Base-by-base conservation (phyloP, 1,140 invertebrate species). In the Saccostrea cuccullata region DNA sequence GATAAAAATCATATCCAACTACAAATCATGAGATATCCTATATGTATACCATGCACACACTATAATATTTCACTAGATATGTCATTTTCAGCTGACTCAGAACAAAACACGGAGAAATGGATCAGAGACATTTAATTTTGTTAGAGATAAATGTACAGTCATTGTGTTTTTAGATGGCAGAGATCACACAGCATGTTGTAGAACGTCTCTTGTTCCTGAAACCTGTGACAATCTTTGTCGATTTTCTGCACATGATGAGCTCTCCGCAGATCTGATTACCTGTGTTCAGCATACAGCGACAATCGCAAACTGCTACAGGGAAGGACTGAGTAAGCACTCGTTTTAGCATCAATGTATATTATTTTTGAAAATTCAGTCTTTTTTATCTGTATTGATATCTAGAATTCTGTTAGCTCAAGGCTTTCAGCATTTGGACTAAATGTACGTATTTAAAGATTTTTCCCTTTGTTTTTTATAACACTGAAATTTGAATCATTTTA, bases 221-320 rank as follows among this genome's bases (percentile, higher is more conserved):
- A 58, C 12, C 2, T 89, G 88, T 86, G 30, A 82, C 15, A 60
- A 82, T 12, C 23, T 89, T 56, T 89, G 88, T 86, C 73, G 58
- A 23, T 73, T 87, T 23, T 73, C 67, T 47, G n/a, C 20, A 15
- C 56, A 58, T 17, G 82, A 82, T 20, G 64, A 86, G 11, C 17
- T 86, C 4, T 20, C 85, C 23, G 13, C 30, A 36, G 64, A 56
- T 5, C 55, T 84, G 73, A 86, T 86, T 23, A 20, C 67, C 17
- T 89, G 88, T 84, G 85, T 70, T 20, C n/a, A 20, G 20, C 47
- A 84, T n/a, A 86, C 88, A 12, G 77, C 26, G 5, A 56, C 47
- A 20, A 89, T 89, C 56, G 56, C 88, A 15, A 84, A 84, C 64
- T 89, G 88, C n/a, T 89, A 86, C 77, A 67, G 58, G 73, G 85